phyloP scores from a whole-genome alignment of 1,140 invertebrate species.

The Drosophila littoralis region DNA sequence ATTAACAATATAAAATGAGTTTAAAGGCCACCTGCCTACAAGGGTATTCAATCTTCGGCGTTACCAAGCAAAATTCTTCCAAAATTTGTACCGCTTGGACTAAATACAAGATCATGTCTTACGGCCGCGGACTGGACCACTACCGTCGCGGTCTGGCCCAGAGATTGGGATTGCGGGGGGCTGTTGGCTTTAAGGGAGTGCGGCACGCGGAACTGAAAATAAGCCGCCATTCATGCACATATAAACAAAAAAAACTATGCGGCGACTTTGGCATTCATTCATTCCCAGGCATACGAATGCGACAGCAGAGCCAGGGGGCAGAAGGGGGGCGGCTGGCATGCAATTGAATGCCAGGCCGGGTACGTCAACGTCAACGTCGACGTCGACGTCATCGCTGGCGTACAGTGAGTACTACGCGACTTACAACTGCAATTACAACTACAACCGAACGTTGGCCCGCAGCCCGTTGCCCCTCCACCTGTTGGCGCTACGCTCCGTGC shows the following conservation, averaged over 20 bases:
- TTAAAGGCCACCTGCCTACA: too few species aligned
- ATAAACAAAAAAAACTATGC: slow-evolving; percentile 49
- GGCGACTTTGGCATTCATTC: slow-evolving; percentile 53
- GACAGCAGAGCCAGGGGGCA: slow-evolving; percentile 1
- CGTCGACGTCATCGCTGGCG: not conserved
- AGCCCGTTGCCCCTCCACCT: not conserved
- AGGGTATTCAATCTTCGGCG: too few species aligned
- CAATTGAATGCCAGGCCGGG: slow-evolving; percentile 13
- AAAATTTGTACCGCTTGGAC: not conserved
- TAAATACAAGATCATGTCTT: not conserved
- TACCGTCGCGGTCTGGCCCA: not conserved
- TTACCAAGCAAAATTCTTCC: not conserved
- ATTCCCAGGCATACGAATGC: slow-evolving; percentile 53
- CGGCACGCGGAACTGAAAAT: slow-evolving; percentile 5
- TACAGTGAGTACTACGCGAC: slow-evolving; percentile 60
- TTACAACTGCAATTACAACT: slow-evolving; percentile 74
- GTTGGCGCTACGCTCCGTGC: slow-evolving; percentile 6
- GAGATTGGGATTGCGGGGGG: not conserved
- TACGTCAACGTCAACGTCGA: not conserved
- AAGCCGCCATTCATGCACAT: slow-evolving; percentile 36
- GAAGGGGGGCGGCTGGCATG: not conserved
- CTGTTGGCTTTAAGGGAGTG: not conserved
- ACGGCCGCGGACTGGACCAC: not conserved
- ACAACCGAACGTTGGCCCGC: slow-evolving; percentile 27
- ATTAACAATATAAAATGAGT: too few species aligned